A percentile compares a stretch with the other conserved stretches of the same genome.
These are phyloP conservation scores for Amitus sp. DNA, from an alignment of 2,888 invertebrate species.

Conservation along the genomic window DNA sequence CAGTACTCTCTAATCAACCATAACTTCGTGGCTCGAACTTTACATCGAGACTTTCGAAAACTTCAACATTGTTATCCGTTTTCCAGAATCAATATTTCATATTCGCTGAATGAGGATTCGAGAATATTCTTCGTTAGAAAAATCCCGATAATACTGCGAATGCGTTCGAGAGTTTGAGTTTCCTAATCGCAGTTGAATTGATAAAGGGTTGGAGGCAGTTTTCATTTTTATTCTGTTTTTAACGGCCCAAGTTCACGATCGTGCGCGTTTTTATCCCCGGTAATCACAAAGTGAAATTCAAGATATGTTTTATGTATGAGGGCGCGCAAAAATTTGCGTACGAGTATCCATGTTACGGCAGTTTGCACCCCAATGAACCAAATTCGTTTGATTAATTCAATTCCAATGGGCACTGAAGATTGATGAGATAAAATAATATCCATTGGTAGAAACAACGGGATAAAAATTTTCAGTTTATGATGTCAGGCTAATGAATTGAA, in stretches of 20 bases:
- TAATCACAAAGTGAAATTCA: constrained; percentile 1
- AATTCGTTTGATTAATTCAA: too few relatives aligned
- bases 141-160: constrained; percentile 9
- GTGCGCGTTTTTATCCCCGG: not conserved
- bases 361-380: too few relatives aligned
- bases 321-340: not conserved
- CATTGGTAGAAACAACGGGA: too few relatives aligned
- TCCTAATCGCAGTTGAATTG: constrained; percentile 16
- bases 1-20: not conserved
- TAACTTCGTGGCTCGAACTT: constrained; percentile 1
- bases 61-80: constrained; percentile 27
- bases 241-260: not conserved
- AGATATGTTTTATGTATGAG: constrained; percentile 3
- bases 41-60: constrained; percentile 12
- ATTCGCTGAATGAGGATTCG: constrained; percentile 28
- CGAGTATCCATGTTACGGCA: too few relatives aligned
- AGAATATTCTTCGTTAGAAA: constrained; percentile 15
- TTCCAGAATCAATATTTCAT: constrained; percentile 18
- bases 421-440: too few relatives aligned
- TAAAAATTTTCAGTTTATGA: too few relatives aligned
- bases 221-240: not conserved
- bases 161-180: constrained; percentile 16
- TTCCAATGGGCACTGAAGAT: too few relatives aligned
- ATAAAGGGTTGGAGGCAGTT: constrained; percentile 6
- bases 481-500: too few relatives aligned